Conservation (phyloP, 2,888 invertebrate genomes). For the Chrysomela aeneicollis region DNA sequence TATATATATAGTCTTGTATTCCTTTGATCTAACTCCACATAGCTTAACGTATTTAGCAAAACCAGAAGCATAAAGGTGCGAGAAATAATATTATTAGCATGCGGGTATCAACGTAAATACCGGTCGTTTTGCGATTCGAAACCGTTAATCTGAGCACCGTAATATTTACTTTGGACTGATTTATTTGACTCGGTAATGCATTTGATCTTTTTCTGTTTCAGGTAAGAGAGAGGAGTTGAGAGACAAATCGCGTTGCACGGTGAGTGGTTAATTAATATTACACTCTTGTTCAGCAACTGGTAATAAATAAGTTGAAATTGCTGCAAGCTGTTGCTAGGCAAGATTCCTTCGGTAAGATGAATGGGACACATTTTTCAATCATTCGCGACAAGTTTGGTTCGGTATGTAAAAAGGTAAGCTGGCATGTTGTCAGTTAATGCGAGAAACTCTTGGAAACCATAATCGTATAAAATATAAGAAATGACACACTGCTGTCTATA, state of each 20-base stretch:
- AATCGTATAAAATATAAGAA: no score
- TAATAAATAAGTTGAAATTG: slow-evolving; percentile 57
- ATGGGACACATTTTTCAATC: slow-evolving; percentile 40
- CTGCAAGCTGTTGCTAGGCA: slow-evolving; percentile 49
- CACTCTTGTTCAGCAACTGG: slow-evolving; percentile 53
- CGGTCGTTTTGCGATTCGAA: slow-evolving; percentile 30
- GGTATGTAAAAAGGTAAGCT: no score
- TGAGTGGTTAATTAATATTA: slow-evolving; percentile 59
- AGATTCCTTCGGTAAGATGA: slow-evolving; percentile 46
- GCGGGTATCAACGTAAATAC: slow-evolving; percentile 31
- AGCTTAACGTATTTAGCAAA: slow-evolving; percentile 23
- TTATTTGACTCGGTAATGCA: slow-evolving; percentile 41
- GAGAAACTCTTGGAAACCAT: no score
- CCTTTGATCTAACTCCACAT: slow-evolving; percentile 31
- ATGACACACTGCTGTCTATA: no score
- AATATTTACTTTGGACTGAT: slow-evolving; percentile 44
- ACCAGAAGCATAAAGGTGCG: slow-evolving; percentile 29
- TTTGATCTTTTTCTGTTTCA: slow-evolving; percentile 51
- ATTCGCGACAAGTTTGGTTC: slow-evolving; percentile 15
- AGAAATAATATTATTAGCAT: slow-evolving; percentile 35
- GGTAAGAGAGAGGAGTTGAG: slow-evolving; percentile 53
- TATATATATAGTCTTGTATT: no score
- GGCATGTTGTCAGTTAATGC: no score
- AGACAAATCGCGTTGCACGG: slow-evolving; percentile 53
- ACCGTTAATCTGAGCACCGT: slow-evolving; percentile 27